These are phyloP conservation scores for Psilopsiagon aymara DNA, from an alignment of 2,113 vertebrate species.

Conservation along the genomic window DNA sequence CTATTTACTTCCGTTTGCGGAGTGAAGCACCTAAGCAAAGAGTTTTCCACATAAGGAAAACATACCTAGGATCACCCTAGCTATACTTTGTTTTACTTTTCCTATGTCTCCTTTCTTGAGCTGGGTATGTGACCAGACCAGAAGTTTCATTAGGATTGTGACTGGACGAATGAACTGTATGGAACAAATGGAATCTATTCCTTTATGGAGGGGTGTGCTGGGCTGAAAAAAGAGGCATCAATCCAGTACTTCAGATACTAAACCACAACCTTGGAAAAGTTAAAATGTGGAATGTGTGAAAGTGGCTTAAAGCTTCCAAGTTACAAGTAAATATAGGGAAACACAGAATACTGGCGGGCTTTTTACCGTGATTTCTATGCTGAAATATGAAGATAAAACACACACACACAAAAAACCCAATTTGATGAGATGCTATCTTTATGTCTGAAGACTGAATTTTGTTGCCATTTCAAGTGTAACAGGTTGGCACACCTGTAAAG, in stretches of 20 bases:
- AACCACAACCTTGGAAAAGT: not conserved
- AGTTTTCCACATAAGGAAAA: not conserved
- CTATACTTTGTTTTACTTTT: not conserved
- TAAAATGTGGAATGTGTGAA: not conserved
- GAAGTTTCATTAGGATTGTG: not conserved
- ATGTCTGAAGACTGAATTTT: not conserved
- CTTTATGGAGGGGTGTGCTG: not conserved
- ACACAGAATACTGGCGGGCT: not conserved
- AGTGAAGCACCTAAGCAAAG: not conserved
- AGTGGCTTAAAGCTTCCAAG: not conserved
- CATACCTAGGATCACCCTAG: not conserved
- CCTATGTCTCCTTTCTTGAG: not conserved
- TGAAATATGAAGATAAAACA: not conserved
- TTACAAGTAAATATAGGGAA: not conserved
- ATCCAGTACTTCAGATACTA: not conserved
- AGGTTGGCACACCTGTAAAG: not conserved
- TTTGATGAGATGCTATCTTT: not conserved
- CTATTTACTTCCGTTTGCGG: not conserved
- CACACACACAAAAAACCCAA: too few species aligned
- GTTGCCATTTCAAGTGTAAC: not conserved
- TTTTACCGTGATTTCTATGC: not conserved
- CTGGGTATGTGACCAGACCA: not conserved
- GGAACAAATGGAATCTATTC: not conserved
- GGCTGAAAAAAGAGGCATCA: not conserved
- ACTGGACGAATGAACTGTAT: not conserved